A percentile compares a stretch with the other conserved stretches of the same genome.
Evolutionary conservation across 92 coral and sea anemone species (phyloP).

Genomic region (Montipora capitata): DNA sequence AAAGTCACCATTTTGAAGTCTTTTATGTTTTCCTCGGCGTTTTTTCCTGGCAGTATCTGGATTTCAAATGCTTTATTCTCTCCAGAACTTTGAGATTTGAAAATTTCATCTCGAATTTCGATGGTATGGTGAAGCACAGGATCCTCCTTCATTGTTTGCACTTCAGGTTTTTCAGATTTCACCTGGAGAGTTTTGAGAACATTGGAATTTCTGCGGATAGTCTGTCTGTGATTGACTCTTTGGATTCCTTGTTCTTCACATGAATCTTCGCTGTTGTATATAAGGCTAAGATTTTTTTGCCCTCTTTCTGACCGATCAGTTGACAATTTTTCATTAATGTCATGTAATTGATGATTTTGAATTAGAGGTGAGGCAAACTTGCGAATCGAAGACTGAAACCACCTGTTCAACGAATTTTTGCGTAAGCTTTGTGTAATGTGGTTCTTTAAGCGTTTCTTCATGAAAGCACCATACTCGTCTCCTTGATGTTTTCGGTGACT

Average conservation of each 20-base stretch:
- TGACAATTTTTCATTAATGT: background rate
- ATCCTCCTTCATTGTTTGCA: background rate
- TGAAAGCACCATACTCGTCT: background rate
- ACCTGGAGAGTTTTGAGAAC: no score
- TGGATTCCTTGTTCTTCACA: background rate
- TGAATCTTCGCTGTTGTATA: background rate
- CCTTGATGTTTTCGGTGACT: constrained; percentile 1
- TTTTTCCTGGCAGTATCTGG: no score
- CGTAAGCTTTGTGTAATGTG: background rate
- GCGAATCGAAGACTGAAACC: constrained; percentile 15
- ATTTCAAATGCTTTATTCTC: no score
- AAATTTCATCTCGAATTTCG: no score
- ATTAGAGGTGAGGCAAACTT: background rate
- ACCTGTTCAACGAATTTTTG: background rate
- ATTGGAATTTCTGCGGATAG: background rate
- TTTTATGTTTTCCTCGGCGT: background rate
- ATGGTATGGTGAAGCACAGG: background rate
- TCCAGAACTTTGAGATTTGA: no score
- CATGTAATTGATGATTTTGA: background rate
- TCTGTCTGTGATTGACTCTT: background rate
- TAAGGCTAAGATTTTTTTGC: background rate
- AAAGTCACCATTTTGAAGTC: no score
- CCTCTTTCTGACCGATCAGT: background rate
- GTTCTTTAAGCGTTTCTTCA: background rate
- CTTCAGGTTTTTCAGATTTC: background rate